phyloP scores from a whole-genome alignment of 2,888 invertebrate genomes.

The Creontiades dilutus region DNA sequence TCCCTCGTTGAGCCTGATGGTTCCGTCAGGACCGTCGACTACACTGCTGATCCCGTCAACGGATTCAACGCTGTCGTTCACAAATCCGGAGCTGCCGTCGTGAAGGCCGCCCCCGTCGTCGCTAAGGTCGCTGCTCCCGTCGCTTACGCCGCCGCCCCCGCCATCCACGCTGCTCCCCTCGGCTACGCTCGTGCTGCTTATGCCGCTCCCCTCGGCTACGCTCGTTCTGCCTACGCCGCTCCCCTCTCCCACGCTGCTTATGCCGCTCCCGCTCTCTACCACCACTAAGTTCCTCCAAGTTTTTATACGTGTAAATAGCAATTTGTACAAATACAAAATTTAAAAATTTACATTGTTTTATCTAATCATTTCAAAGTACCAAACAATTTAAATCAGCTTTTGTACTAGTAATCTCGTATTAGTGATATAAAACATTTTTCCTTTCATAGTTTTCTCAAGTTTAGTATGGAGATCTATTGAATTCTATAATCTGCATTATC shows the following conservation, averaged over 20 bases:
- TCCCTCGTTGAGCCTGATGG: constrained; percentile 69
- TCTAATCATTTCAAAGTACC: no score
- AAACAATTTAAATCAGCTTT: no score
- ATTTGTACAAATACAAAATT: not conserved
- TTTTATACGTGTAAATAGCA: constrained; percentile 3
- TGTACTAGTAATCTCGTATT: no score
- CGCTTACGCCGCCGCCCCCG: constrained; percentile 32
- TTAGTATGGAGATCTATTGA: no score
- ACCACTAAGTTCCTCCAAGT: constrained; percentile 27
- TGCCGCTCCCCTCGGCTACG: constrained; percentile 44
- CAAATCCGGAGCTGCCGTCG: constrained; percentile 64
- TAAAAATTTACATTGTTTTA: not conserved
- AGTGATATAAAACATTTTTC: no score
- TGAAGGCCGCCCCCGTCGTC: constrained; percentile 63
- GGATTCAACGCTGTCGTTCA: constrained; percentile 66
- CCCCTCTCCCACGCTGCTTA: constrained; percentile 1
- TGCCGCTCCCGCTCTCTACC: constrained; percentile 53
- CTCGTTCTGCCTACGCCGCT: constrained; percentile 48
- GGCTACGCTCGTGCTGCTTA: constrained; percentile 35
- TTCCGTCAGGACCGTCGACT: constrained; percentile 66
- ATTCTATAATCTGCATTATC: no score
- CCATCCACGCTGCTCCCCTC: constrained; percentile 46
- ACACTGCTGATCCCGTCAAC: constrained; percentile 65
- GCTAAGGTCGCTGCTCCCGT: constrained; percentile 63
- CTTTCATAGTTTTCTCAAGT: no score